These are phyloP conservation scores for Drosophila robusta DNA, from an alignment of 2,888 invertebrate genomes.

Conservation along the genomic window DNA sequence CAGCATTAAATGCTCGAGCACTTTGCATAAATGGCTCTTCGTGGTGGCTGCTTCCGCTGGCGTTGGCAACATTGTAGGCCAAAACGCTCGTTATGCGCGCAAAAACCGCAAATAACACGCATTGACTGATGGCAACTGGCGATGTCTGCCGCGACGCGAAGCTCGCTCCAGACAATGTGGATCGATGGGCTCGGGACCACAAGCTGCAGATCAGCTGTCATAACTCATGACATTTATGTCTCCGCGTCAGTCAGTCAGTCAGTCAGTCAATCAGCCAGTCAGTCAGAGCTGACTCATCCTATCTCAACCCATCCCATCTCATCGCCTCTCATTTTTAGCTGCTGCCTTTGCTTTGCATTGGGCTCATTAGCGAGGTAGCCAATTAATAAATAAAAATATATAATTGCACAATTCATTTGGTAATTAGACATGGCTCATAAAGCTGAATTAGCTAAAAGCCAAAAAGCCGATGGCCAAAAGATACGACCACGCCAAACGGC, in stretches of 20 bases:
- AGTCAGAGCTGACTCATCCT: conserved; percentile 40
- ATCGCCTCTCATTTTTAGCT: conserved; percentile 26
- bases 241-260: conserved; percentile 10
- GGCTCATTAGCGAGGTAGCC: conserved; percentile 69
- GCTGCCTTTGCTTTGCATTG: conserved; percentile 18
- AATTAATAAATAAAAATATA: conserved; percentile 78
- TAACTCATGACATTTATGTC: conserved; percentile 55
- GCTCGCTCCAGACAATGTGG: conserved; percentile 9
- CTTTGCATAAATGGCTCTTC: conserved; percentile 66
- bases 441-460: conserved; percentile 74
- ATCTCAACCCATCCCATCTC: conserved; percentile 12
- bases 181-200: conserved; percentile 41
- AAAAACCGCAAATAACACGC: conserved; percentile 68
- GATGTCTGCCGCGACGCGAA: too few relatives aligned
- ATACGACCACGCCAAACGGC: conserved; percentile 32
- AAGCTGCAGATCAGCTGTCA: conserved; percentile 45
- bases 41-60: conserved; percentile 52
- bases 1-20: conserved; percentile 52
- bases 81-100: conserved; percentile 62
- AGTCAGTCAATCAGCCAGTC: conserved; percentile 4
- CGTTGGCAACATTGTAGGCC: conserved; percentile 67
- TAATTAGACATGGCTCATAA: conserved; percentile 84
- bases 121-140: conserved; percentile 30
- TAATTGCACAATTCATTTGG: conserved; percentile 82
- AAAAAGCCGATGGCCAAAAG: conserved; percentile 51